Percentiles rank a stretch among this genome's conserved stretches.
Conservation (phyloP, 2,888 invertebrate species). For the Machimus atricapillus region DNA sequence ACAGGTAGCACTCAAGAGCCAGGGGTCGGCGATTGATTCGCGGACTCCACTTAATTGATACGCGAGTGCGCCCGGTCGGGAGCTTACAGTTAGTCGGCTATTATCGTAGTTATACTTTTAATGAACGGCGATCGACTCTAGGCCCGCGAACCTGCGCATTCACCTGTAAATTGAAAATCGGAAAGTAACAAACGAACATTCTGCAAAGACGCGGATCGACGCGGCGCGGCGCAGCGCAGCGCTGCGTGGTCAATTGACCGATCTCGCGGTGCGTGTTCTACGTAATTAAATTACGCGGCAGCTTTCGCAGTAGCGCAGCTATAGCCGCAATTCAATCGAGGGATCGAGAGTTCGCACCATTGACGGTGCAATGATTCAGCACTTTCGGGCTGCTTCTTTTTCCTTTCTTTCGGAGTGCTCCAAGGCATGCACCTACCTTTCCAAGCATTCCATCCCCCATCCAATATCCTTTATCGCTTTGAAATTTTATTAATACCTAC, state of each 20-base stretch:
- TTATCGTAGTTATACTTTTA: conserved; percentile 36
- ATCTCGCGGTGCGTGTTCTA: background rate
- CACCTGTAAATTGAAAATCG: conserved; percentile 28
- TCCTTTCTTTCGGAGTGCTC: background rate
- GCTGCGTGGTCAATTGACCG: background rate
- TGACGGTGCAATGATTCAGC: background rate
- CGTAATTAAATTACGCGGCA: conserved; percentile 14
- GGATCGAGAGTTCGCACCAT: background rate
- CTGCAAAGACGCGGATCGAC: too few species aligned
- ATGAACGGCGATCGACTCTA: conserved; percentile 20
- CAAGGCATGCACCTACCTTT: background rate
- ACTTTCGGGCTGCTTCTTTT: background rate
- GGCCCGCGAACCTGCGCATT: conserved; percentile 17
- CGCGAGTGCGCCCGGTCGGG: conserved; percentile 25
- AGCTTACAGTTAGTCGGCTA: conserved; percentile 34
- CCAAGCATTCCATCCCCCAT: background rate
- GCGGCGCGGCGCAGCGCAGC: background rate
- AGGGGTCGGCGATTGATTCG: conserved; percentile 32
- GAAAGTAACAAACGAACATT: conserved; percentile 27
- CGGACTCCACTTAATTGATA: conserved; percentile 30
- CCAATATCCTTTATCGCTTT: background rate
- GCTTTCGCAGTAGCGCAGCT: background rate
- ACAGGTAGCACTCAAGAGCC: background rate
- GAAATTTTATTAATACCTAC: too few species aligned
- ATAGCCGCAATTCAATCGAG: background rate